Conservation (phyloP, 2,113 vertebrate genomes). For the Mionectes macconnelli region DNA sequence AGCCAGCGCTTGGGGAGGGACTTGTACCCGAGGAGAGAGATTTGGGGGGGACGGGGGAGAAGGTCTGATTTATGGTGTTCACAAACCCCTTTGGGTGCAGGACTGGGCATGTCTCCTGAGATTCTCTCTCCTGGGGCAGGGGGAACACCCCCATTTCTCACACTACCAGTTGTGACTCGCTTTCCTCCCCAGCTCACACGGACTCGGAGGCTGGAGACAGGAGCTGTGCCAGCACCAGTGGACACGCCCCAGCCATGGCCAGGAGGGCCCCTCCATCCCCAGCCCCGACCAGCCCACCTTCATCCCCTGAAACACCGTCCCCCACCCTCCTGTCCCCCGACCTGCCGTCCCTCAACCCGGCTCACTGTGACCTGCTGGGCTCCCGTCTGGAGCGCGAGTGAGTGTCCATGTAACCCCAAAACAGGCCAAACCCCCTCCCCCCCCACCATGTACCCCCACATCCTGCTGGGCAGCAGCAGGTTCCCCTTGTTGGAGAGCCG, state of each 20-base stretch:
- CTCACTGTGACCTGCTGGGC: neutral
- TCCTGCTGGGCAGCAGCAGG: neutral
- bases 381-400: conserved; percentile 69
- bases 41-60: accelerated
- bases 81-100: neutral
- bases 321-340: neutral
- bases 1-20: accelerated
- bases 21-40: accelerated
- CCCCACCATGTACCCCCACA: no score
- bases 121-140: no score
- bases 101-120: neutral
- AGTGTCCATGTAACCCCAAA: conserved; percentile 38
- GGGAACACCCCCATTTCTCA: neutral
- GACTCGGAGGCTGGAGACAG: conserved; percentile 58
- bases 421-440: neutral
- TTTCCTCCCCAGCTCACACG: conserved; percentile 16
- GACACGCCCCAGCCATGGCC: neutral
- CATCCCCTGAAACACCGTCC: neutral
- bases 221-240: neutral
- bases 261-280: neutral
- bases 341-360: neutral
- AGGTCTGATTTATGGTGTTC: neutral
- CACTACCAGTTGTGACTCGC: accelerated
- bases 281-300: neutral
- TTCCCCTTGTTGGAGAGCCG: neutral